phyloP scores from a whole-genome alignment of 2,113 vertebrate species.

The Corythornis vintsioides region DNA sequence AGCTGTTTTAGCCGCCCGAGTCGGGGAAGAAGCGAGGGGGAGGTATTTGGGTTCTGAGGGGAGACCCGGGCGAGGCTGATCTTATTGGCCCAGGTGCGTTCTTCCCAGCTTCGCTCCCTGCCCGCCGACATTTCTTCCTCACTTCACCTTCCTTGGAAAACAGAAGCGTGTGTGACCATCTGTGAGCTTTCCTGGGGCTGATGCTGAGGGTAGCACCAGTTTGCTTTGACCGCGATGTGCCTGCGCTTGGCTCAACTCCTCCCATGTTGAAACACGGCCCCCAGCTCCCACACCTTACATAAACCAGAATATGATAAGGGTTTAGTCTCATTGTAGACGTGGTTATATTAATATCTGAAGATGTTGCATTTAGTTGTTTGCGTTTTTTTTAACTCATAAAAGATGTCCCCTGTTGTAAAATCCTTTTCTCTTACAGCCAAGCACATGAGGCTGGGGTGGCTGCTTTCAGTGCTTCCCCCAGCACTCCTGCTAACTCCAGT shows the following conservation, averaged over 20 bases:
- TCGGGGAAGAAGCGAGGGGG: rapidly evolving
- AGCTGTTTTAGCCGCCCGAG: rapidly evolving
- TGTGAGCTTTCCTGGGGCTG: rapidly evolving
- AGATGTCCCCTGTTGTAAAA: neutral
- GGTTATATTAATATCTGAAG: neutral
- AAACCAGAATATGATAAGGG: rapidly evolving
- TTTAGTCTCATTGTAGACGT: rapidly evolving
- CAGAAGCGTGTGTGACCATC: rapidly evolving
- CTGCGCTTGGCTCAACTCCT: rapidly evolving
- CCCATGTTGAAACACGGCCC: neutral
- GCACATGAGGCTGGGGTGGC: neutral
- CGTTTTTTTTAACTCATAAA: neutral
- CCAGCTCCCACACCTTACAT: neutral
- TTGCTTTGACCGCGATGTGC: too few relatives aligned
- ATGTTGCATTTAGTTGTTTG: rapidly evolving
- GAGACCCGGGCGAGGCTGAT: rapidly evolving
- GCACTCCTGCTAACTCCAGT: neutral
- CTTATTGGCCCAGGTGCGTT: too few relatives aligned
- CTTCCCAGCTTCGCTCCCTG: rapidly evolving
- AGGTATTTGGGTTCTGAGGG: neutral
- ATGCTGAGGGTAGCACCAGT: rapidly evolving
- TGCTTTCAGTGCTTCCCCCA: rapidly evolving
- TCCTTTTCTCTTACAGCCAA: neutral
- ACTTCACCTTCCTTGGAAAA: neutral
- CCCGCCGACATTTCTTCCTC: neutral